Evolutionary conservation across 2,888 invertebrate species (phyloP).

Genomic region (Diabrotica balteata): DNA sequence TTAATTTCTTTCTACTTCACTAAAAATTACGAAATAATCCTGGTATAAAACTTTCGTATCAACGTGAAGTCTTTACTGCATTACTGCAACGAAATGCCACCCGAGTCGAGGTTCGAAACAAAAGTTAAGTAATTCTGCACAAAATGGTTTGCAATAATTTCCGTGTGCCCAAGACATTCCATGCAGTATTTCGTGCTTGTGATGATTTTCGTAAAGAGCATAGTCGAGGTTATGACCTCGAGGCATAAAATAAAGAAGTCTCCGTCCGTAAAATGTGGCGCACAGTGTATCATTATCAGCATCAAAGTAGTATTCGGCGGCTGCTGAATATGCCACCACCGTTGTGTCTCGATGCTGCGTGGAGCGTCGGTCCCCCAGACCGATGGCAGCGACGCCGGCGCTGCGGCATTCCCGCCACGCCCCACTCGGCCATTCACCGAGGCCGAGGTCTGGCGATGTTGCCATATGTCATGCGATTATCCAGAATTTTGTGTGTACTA

Average conservation of each 20-base stretch:
- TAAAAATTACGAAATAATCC: too few species aligned
- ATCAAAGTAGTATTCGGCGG: constrained; percentile 5
- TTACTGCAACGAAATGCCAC: too few species aligned
- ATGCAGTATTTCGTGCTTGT: constrained; percentile 1
- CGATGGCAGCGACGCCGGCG: constrained; percentile 18
- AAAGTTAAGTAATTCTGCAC: constrained; percentile 4
- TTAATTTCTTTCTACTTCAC: too few species aligned
- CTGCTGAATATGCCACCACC: neutral
- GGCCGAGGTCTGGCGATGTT: constrained; percentile 8
- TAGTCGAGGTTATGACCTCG: constrained; percentile 17
- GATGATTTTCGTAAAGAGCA: constrained; percentile 6
- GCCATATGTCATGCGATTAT: neutral
- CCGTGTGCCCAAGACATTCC: constrained; percentile 2
- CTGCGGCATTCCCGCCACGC: constrained; percentile 20
- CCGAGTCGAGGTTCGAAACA: neutral
- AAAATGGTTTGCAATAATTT: constrained; percentile 15
- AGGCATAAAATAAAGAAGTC: constrained; percentile 14
- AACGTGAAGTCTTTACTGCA: too few species aligned
- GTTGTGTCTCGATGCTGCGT: constrained; percentile 3
- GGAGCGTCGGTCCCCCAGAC: constrained; percentile 1
- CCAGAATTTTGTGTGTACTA: too few species aligned
- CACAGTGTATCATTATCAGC: constrained; percentile 20
- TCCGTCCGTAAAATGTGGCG: constrained; percentile 22
- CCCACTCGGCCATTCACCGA: constrained; percentile 26
- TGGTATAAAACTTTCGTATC: too few species aligned